Conservation (phyloP, 2,888 invertebrate species). For the Lordiphosa andalusiaca region DNA sequence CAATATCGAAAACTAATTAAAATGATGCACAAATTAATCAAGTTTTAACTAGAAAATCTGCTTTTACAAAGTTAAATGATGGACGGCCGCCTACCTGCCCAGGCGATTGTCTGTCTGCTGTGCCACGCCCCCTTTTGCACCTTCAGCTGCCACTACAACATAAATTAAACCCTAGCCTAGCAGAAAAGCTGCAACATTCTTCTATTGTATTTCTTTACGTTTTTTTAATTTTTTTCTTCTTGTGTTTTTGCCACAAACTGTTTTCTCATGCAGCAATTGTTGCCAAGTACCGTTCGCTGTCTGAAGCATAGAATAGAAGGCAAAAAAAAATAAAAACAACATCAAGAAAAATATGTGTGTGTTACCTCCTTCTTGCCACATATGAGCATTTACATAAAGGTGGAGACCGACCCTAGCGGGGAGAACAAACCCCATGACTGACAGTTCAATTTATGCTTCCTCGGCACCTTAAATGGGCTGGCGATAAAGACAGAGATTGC, state of each 20-base stretch:
- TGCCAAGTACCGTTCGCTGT: conserved; percentile 65
- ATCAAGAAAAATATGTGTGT: conserved; percentile 8
- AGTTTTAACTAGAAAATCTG: neutral
- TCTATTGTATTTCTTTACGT: conserved; percentile 23
- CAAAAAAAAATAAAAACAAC: neutral
- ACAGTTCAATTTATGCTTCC: conserved; percentile 75
- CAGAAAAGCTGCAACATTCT: conserved; percentile 31
- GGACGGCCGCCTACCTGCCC: neutral
- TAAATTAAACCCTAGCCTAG: conserved; percentile 53
- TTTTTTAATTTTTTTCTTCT: conserved; percentile 19
- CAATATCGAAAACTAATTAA: too few species aligned
- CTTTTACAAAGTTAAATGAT: conserved; percentile 27
- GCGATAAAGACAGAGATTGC: conserved; percentile 70
- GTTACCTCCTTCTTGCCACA: conserved; percentile 32
- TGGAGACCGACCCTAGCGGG: conserved; percentile 11
- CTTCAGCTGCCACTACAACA: conserved; percentile 33
- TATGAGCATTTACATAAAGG: conserved; percentile 62
- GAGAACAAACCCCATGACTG: conserved; percentile 47
- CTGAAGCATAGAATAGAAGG: conserved; percentile 18
- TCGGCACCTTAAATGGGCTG: conserved; percentile 54
- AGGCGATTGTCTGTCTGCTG: conserved; percentile 4
- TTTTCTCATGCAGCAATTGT: conserved; percentile 70
- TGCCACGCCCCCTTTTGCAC: conserved; percentile 39
- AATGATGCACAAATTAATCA: too few species aligned
- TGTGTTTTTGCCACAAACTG: conserved; percentile 49